Conservation (phyloP, 2,113 vertebrate species). For the Cynocephalus volans region DNA sequence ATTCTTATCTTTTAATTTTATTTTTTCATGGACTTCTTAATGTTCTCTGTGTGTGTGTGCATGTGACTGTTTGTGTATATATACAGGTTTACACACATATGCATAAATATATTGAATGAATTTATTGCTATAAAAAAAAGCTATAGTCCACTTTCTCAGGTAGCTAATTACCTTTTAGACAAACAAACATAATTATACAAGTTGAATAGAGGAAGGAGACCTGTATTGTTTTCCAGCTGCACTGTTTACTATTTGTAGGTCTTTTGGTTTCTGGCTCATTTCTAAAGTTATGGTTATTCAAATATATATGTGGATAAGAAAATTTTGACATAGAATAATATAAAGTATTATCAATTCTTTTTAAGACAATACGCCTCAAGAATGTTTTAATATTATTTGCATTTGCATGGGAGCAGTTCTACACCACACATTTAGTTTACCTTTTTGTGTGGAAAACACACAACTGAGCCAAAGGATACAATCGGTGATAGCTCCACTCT, state of each 20-base stretch:
- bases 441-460: neutral
- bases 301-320: neutral
- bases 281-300: neutral
- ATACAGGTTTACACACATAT: neutral
- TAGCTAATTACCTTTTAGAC: neutral
- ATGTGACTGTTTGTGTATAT: no score
- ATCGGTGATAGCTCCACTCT: no score
- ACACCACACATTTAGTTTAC: neutral
- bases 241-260: neutral
- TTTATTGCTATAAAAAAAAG: neutral
- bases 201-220: neutral
- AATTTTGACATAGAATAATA: neutral
- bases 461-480: neutral
- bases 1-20: no score
- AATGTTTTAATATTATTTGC: neutral
- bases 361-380: neutral
- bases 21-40: no score
- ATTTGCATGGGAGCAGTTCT: neutral
- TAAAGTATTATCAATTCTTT: neutral
- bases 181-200: neutral
- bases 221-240: neutral
- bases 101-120: neutral
- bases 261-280: neutral
- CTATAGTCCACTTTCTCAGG: neutral
- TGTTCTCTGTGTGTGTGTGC: no score